Conservation (phyloP, 2,888 invertebrate genomes). For the Adelognathus sp. region DNA sequence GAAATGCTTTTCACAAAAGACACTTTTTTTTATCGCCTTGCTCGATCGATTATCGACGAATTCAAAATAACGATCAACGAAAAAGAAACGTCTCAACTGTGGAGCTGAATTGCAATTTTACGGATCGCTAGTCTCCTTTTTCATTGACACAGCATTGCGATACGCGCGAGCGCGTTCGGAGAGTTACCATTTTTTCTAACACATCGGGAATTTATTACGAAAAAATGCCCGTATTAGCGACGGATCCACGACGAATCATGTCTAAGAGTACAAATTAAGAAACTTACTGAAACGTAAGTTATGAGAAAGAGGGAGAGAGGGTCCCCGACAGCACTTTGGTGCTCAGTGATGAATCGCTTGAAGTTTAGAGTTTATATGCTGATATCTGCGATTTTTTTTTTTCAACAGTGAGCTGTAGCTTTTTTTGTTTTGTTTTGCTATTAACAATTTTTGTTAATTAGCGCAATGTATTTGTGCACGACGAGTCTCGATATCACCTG, state of each 20-base stretch:
- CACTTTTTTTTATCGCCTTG: conserved; percentile 20
- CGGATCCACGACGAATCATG: conserved; percentile 36
- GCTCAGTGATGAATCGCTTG: background rate
- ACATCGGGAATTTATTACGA: background rate
- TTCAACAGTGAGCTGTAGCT: background rate
- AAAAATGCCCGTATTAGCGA: background rate
- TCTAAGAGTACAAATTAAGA: conserved; percentile 47
- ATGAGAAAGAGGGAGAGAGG: no score
- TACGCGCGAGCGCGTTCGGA: background rate
- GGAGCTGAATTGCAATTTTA: background rate
- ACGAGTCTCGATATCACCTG: background rate
- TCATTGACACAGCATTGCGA: background rate
- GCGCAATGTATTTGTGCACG: background rate
- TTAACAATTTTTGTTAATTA: background rate
- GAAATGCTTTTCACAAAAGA: conserved; percentile 27
- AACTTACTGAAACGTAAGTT: conserved; percentile 40
- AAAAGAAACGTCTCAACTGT: background rate
- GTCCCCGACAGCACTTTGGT: background rate
- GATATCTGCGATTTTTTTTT: background rate
- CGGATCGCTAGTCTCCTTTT: background rate
- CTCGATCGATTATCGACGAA: conserved; percentile 16
- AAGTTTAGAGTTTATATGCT: background rate
- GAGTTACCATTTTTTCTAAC: background rate
- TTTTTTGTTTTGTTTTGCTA: no score
- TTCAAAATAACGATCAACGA: conserved; percentile 14